Conservation (phyloP, 2,113 vertebrate genomes). For the Scomber japonicus region DNA sequence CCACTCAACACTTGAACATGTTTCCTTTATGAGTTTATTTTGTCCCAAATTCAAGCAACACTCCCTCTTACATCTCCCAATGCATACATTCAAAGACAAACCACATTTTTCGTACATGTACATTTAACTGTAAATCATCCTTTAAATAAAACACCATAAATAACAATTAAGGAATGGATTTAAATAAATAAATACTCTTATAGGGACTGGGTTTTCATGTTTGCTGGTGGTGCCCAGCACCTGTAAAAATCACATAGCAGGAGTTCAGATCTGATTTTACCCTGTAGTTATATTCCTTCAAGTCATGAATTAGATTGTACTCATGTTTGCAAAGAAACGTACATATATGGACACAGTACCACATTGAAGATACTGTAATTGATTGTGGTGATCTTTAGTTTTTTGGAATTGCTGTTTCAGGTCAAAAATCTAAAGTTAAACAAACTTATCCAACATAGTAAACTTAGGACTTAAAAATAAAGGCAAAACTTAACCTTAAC, state of each 20-base stretch:
- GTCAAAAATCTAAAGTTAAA: conserved; percentile 13
- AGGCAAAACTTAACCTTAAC: conserved; percentile 10
- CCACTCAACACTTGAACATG: background rate
- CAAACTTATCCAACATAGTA: conserved; percentile 1
- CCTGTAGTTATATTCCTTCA: conserved; percentile 40
- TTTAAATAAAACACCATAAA: conserved; percentile 98
- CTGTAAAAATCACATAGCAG: conserved; percentile 52
- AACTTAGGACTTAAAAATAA: conserved; percentile 22
- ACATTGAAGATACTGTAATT: background rate
- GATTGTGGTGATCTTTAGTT: conserved; percentile 5
- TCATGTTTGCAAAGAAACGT: conserved; percentile 20
- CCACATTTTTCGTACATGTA: conserved; percentile 57
- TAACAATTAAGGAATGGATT: conserved; percentile 86
- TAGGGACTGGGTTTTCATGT: conserved; percentile 52
- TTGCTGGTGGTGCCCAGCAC: conserved; percentile 80
- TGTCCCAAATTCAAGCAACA: conserved; percentile 53
- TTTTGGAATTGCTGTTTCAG: conserved; percentile 2
- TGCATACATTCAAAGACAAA: conserved; percentile 71
- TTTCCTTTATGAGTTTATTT: conserved; percentile 63
- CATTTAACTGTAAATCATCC: conserved; percentile 65
- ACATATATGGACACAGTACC: conserved; percentile 8
- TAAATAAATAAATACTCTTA: conserved; percentile 97
- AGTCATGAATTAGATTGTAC: background rate
- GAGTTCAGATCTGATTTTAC: conserved; percentile 58
- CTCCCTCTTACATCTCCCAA: conserved; percentile 33